These are phyloP conservation scores for Lasioglossum figueresi DNA, from an alignment of 2,888 invertebrate species.

Conservation along the genomic window DNA sequence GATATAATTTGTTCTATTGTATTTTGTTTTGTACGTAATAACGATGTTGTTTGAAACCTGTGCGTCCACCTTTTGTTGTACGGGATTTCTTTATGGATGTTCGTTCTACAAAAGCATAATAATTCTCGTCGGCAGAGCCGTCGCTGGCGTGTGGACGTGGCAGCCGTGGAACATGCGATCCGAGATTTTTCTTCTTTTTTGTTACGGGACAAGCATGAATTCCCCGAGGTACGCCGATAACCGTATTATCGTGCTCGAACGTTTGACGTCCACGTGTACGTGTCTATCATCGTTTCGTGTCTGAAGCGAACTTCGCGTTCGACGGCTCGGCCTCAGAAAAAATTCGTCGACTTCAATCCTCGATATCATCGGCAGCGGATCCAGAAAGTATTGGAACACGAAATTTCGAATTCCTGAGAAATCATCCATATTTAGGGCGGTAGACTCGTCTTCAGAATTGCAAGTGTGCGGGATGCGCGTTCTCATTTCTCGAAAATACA, in stretches of 20 bases:
- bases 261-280: conserved; percentile 60
- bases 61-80: neutral
- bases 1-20: neutral
- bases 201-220: conserved; percentile 56
- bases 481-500: too few species aligned
- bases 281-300: conserved; percentile 55
- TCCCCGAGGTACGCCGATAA: conserved; percentile 56
- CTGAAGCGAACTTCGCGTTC: conserved; percentile 47
- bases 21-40: neutral
- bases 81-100: neutral
- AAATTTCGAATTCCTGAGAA: too few species aligned
- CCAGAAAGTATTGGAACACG: too few species aligned
- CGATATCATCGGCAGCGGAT: neutral
- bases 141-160: conserved; percentile 24
- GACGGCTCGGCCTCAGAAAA: conserved; percentile 31
- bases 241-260: conserved; percentile 52
- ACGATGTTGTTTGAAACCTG: neutral
- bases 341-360: conserved; percentile 11
- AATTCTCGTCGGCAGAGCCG: conserved; percentile 26
- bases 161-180: conserved; percentile 41
- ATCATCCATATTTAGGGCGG: too few species aligned
- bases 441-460: too few species aligned
- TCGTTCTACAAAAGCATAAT: conserved; percentile 22
- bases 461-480: too few species aligned
- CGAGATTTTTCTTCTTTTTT: conserved; percentile 47